Base-by-base conservation (phyloP, 2,113 vertebrate genomes). In the Lota lota region DNA sequence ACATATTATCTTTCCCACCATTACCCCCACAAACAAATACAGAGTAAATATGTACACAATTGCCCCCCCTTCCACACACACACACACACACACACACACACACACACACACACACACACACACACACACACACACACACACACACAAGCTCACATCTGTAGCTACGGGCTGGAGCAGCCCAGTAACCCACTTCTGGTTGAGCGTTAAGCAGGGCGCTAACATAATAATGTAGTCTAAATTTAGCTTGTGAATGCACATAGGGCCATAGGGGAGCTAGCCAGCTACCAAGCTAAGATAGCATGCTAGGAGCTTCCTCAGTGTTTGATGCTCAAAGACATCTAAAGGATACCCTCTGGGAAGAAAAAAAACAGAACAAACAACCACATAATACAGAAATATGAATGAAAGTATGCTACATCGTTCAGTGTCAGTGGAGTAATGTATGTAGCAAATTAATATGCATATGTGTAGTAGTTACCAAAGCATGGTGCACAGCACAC, bases 141-240 rank as follows among this genome's bases (percentile, higher is more conserved):
- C 59, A 8, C 53, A 36, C 36, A 54, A 59, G 76, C 79, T 69
- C 28, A 17, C 56, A 33, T 24, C 19, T 18, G 67, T 68, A 68
- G 58, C 57, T 33, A 78, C 72, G 72, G 68, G 68, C 56, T 56
- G 70, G 74, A 73, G 69, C 79, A 88, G 79, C 88, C 85, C 83
- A 87, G 87, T 89, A 89, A 88, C 88, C 86, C 85, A 90, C 84
- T 88, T 88, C 85, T 88, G 76, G 81, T 64, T 72, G 73, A 78
- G 77, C 14, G 11, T 28, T 66, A 73, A 73, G 67, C 64, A 72
- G 69, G 54, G 68, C 76, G 54, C 76, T 77, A 87, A 83, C 85
- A 86, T 87, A 80, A 87, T 88, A 89, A 83, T 68, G 78, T 64
- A 1, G 74, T 74, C 84, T 90, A 88, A 83, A 83, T 87, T 83